Evolutionary conservation across 2,797 vertebrate species (phyloP), one percentile per base, ranked within the genome.

Genomic region (Acanthurus tractus): DNA sequence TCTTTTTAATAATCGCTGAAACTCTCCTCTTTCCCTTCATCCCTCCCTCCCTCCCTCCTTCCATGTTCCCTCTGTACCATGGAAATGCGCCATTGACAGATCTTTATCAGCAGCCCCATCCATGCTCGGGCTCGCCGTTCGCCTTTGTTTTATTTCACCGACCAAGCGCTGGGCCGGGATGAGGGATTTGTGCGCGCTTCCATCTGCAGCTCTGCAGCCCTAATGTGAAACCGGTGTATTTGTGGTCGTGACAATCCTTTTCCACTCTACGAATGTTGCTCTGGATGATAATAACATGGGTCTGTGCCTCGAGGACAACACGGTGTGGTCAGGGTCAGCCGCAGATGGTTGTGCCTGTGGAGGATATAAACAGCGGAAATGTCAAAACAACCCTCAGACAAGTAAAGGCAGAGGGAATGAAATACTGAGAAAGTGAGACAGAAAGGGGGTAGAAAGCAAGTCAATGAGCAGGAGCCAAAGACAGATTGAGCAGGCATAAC

Each of bases 41-140:
- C 14, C 34, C 56, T 72, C 63, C n/a, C 63, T 25, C 25, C 2
- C 25, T 29, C 29, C 29, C 29, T 68, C 74, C 59, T 56, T 59
- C 56, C 63, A n/a, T n/a, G n/a, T 73, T 82, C 70, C 44, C 42
- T 72, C 82, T 76, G 78, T 88, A 85, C 63, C 9, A n/a, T 88
- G 84, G 83, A 92, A 89, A 86, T 84, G 75, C 81, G 11, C 82
- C 87, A 86, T 81, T 81, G 87, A 83, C 86, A 90, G 91, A 94
- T 93, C 88, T 81, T 93, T 92, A 94, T 94, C 93, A 86, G 79
- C 63, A 68, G 71, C 76, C 70, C 76, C 82, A 84, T 90, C 92
- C 85, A 81, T 88, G 86, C 84, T 72, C 63, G 1, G 88, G 75
- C 90, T 91, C 85, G 81, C 67, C 62, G 55, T 71, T 79, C 22